These are phyloP conservation scores for Mythimna vitellina DNA, from an alignment of 2,888 invertebrate genomes.

Conservation along the genomic window DNA sequence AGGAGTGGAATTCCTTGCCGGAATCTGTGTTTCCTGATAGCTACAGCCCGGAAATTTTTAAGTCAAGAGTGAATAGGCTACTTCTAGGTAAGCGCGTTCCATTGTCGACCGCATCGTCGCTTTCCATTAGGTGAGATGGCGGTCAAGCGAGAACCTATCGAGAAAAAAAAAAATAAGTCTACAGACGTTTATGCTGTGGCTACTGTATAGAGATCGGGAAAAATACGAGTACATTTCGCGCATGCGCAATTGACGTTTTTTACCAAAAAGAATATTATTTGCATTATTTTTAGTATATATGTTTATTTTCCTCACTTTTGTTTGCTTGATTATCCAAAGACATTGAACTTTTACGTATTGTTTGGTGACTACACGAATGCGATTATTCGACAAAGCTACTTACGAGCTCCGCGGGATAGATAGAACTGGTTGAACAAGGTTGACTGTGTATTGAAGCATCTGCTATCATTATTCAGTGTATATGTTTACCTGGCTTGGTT, in stretches of 20 bases:
- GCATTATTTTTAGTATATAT: background rate
- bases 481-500: background rate
- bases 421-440: conserved; percentile 22
- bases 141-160: no score
- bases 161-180: no score
- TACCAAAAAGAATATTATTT: background rate
- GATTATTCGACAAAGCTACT: background rate
- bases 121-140: no score
- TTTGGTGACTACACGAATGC: background rate
- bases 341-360: background rate
- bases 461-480: background rate
- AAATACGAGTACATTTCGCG: background rate
- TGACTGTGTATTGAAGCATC: background rate
- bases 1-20: no score
- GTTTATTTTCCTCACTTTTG: background rate
- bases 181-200: background rate
- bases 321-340: background rate
- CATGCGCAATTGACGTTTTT: background rate
- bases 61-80: no score
- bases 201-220: background rate
- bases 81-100: no score
- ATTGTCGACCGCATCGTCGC: no score
- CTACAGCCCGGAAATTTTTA: no score
- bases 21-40: no score
- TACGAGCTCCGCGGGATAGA: background rate